Evolutionary conservation across 2,888 invertebrate species (phyloP), one percentile per base, ranked within the genome.

Genomic region (Tachina grossa): DNA sequence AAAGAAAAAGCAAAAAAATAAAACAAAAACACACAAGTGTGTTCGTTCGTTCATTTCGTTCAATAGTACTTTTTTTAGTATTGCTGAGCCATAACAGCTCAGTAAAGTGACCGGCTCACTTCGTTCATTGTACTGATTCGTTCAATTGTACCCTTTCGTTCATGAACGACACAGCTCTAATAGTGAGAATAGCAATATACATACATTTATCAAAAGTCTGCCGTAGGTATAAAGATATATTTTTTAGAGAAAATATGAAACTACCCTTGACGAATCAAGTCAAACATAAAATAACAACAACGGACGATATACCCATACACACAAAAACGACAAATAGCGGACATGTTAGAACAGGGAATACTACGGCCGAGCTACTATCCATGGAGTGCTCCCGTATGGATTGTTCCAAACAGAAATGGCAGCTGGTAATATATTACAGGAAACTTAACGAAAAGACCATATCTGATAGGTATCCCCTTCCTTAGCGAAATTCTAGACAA

Each of bases 231-330:
- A 57, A 45, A n/a, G n/a, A 13, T 14, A 57, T 72, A 31, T 31
- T 31, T 31, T 31, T 72, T 59, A 57, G 55, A 45, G 59, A 41
- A 19, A 55, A 43, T 9, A 45, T 10, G 31, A 22, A 22, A 22
- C n/a, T 72, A n/a, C 31, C 59, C n/a, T 72, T 72, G 31, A 45
- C 47, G 9, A 72, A 72, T 31, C 31, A 31, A 31, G 31, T 31
- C 31, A 31, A 31, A 31, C 31, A 31, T 31, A 31, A 31, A 31
- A 31, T 31, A 71, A 41, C 39, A 41, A 55, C 53, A 55, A 78
- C 87, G 53, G 55, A 55, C 22, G 78, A 87, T 9, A 61, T 66
- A 51, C 87, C 22, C 8, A 61, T 41, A 13, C 3, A 10, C 31
- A 31, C 31, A 31, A 31, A 31, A 31, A 31, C 31, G 31, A 31